Evolutionary conservation across 1,140 invertebrate species (phyloP).

Genomic region (Ostrea denselamellosa): DNA sequence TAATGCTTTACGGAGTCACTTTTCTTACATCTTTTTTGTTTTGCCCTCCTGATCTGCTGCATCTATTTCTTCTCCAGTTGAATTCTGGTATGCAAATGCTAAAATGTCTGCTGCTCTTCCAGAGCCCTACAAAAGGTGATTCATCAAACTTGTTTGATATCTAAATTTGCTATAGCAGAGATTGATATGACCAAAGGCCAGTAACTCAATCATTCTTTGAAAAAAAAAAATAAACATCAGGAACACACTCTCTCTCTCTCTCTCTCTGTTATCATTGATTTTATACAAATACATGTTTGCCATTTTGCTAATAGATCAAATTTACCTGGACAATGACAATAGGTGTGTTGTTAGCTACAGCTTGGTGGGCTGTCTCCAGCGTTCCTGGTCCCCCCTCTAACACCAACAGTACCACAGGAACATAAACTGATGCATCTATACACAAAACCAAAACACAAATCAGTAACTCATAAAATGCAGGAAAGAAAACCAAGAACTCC

Average conservation of each 20-base stretch:
- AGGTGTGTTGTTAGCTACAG: constrained; percentile 75
- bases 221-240: too few species aligned
- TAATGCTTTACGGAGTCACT: neutral
- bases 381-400: constrained; percentile 78
- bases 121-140: constrained; percentile 73
- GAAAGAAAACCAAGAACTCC: neutral
- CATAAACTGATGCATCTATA: constrained; percentile 19
- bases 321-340: constrained; percentile 76
- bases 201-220: constrained; percentile 20
- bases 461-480: neutral
- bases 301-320: too few species aligned
- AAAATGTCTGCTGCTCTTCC: constrained; percentile 81
- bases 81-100: constrained; percentile 77
- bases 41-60: constrained; percentile 63
- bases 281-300: too few species aligned
- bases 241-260: too few species aligned
- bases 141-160: too few species aligned
- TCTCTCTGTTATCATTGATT: too few species aligned
- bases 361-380: constrained; percentile 74
- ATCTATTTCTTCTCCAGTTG: constrained; percentile 70
- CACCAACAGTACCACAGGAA: constrained; percentile 76
- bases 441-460: neutral
- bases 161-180: too few species aligned
- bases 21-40: constrained; percentile 28
- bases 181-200: neutral